Percentiles rank a stretch among this genome's conserved stretches.
These are phyloP conservation scores for Pocillopora damicornis DNA, from an alignment of 64 coral and sea anemone species.

Conservation along the genomic window DNA sequence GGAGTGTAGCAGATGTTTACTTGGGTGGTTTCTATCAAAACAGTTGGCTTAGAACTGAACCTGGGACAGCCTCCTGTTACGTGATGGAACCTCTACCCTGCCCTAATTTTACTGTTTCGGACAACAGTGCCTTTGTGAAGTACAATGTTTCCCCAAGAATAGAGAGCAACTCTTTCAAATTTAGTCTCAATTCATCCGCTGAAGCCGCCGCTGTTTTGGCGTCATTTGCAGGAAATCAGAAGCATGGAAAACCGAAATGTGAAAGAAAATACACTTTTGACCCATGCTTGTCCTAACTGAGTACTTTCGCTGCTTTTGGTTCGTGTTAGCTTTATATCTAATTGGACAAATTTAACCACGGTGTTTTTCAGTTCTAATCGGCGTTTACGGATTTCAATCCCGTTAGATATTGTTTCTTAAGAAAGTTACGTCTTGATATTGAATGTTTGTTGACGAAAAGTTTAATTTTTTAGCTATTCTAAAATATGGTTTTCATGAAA, in stretches of 20 bases:
- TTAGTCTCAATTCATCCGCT: not conserved
- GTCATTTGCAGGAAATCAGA: constrained; percentile 17
- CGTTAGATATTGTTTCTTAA: too few relatives aligned
- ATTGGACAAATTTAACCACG: too few relatives aligned
- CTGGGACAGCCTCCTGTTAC: not conserved
- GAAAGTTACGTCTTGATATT: too few relatives aligned
- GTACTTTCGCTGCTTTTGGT: too few relatives aligned
- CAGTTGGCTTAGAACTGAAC: not conserved
- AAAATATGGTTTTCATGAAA: too few relatives aligned
- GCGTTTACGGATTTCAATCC: too few relatives aligned
- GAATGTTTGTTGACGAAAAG: too few relatives aligned
- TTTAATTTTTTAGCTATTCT: too few relatives aligned
- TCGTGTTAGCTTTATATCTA: too few relatives aligned
- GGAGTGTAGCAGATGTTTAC: not conserved
- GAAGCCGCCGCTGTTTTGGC: constrained; percentile 11
- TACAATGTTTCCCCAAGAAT: not conserved
- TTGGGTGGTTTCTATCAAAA: not conserved
- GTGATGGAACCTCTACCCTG: constrained; percentile 4
- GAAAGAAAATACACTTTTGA: not conserved
- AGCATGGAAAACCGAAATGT: not conserved
- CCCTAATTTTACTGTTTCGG: not conserved
- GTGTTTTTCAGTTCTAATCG: too few relatives aligned
- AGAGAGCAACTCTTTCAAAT: not conserved
- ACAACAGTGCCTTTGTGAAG: constrained; percentile 40
- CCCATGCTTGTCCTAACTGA: too few relatives aligned